These are phyloP conservation scores for Otus sunia DNA, from an alignment of 2,113 vertebrate species.

Conservation along the genomic window DNA sequence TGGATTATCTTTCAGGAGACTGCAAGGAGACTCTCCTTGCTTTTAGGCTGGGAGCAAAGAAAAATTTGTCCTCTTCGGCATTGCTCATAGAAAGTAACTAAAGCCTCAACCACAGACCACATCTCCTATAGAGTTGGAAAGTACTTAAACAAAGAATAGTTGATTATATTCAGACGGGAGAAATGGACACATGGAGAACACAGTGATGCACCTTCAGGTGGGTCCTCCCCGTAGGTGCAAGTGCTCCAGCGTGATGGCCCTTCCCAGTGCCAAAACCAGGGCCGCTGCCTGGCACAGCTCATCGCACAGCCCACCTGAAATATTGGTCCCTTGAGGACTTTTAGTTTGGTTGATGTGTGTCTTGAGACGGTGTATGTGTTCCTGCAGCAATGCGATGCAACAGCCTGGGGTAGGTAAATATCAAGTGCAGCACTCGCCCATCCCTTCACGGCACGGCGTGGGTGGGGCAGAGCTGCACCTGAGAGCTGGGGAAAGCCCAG, in stretches of 20 bases:
- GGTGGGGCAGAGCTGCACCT: background rate
- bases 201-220: background rate
- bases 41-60: background rate
- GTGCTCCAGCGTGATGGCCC: background rate
- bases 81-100: background rate
- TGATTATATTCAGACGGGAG: background rate
- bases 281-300: background rate
- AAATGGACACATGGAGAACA: background rate
- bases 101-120: background rate
- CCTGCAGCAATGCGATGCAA: fast-evolving
- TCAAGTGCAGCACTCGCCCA: background rate
- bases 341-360: background rate
- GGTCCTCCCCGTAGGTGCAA: background rate
- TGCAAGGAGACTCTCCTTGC: background rate
- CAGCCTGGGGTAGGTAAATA: fast-evolving
- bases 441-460: fast-evolving
- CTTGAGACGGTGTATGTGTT: background rate
- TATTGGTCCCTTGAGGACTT: background rate
- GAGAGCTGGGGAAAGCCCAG: background rate
- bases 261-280: background rate
- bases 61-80: background rate
- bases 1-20: background rate
- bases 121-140: background rate
- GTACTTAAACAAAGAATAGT: background rate
- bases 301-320: background rate